Evolutionary conservation across 2,113 vertebrate genomes (phyloP).

Genomic region (Glaucidium brasilianum): DNA sequence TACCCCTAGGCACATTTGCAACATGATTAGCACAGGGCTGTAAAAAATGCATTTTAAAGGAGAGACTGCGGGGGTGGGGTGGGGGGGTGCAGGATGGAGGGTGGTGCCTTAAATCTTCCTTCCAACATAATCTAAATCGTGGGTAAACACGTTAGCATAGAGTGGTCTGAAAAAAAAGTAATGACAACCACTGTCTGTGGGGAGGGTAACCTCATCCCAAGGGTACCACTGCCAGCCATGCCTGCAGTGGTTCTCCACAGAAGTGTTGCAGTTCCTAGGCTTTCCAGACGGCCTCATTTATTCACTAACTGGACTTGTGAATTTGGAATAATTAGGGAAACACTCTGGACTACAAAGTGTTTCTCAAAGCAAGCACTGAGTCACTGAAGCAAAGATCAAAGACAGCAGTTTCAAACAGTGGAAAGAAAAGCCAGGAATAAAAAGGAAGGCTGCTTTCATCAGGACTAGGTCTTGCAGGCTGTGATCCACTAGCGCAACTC

Average conservation of each 20-base stretch:
- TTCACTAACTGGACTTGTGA: background rate
- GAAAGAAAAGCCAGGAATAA: background rate
- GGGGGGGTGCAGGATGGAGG: too few species aligned
- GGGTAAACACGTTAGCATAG: background rate
- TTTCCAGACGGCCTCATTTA: background rate
- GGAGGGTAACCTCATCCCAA: background rate
- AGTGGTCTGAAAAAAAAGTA: background rate
- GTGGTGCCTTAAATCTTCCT: background rate
- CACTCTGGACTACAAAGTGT: background rate
- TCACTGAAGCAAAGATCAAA: slow-evolving; percentile 22
- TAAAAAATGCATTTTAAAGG: background rate
- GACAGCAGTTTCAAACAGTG: background rate
- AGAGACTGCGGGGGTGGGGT: background rate
- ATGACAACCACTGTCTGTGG: background rate
- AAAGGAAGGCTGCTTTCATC: background rate
- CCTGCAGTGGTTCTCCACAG: background rate
- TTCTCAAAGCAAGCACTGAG: background rate
- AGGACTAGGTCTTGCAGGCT: background rate
- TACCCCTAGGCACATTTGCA: background rate
- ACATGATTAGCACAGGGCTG: background rate
- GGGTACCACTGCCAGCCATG: background rate
- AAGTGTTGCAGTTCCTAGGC: background rate
- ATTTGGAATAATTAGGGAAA: background rate
- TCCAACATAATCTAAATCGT: background rate
- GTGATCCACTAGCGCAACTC: background rate